Evolutionary conservation across 2,888 invertebrate species (phyloP).

Genomic region (Pardosa pseudoannulata): DNA sequence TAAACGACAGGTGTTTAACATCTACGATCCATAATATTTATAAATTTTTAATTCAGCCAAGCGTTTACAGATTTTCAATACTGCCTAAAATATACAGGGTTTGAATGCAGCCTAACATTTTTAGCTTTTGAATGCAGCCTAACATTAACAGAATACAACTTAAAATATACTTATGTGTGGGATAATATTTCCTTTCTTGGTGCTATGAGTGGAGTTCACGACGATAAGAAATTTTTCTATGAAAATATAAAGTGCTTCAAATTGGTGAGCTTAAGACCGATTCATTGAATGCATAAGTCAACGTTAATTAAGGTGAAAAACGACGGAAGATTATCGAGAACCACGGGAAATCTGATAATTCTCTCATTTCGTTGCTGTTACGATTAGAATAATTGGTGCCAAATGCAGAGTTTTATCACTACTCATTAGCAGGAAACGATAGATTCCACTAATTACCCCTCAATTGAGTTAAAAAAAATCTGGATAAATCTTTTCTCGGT

Average conservation of each 20-base stretch:
- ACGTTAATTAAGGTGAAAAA: conserved; percentile 65
- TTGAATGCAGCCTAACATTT: too few species aligned
- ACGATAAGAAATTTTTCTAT: background rate
- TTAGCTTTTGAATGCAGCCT: too few species aligned
- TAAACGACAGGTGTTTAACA: too few species aligned
- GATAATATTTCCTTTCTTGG: too few species aligned
- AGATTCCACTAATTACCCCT: conserved; percentile 61
- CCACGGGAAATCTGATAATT: conserved; percentile 65
- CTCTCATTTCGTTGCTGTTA: conserved; percentile 59
- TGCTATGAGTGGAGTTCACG: background rate
- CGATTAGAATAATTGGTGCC: conserved; percentile 68
- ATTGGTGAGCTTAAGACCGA: conserved; percentile 38
- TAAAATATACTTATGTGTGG: too few species aligned
- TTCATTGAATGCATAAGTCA: conserved; percentile 54
- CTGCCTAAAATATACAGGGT: too few species aligned
- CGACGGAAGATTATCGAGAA: conserved; percentile 54
- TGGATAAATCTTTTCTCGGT: conserved; percentile 34
- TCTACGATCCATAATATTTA: too few species aligned
- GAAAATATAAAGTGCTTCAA: conserved; percentile 11
- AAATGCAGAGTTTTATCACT: conserved; percentile 66
- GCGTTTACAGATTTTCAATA: too few species aligned
- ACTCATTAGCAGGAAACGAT: conserved; percentile 68
- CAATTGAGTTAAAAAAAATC: conserved; percentile 30
- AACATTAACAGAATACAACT: too few species aligned
- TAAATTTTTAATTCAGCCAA: too few species aligned